Base-by-base conservation (phyloP, 1,140 invertebrate genomes). In the Papilio polytes region DNA sequence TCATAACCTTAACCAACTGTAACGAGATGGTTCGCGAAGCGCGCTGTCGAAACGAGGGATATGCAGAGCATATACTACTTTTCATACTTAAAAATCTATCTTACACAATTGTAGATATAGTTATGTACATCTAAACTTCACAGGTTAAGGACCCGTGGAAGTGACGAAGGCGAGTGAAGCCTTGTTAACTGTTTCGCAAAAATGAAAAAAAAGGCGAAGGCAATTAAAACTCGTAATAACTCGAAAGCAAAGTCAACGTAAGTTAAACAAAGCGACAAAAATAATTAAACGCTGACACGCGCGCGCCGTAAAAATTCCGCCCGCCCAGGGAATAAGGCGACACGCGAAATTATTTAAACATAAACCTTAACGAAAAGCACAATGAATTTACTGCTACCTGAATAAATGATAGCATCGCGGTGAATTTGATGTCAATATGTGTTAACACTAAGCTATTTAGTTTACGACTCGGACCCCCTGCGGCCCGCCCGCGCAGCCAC, bases 391-490 rank as follows among this genome's bases (percentile, higher is more conserved):
- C 91, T 88, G 85, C 89, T 88, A 93, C 90, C 90, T 94, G 92
- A 95, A 95, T 95, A 93, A 94, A 94, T 94, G 92, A 95, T 95
- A 95, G 89, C 90, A 94, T 94, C 91, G 94, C 91, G 94, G 94
- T 93, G 91, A 95, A 95, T 94, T 95, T 95, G 90, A 95, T 95
- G 94, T 95, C 94, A 94, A 94, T 94, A 95, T 95, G 94, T 95
- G 94, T 95, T 95, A 95, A 95, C 94, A 95, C 94, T 95, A 94
- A 95, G 94, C 94, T 95, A 95, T 95, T 95, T 95, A 95, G 92
- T 94, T 95, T 93, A 93, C 91, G 91, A 94, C 90, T 93, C 89
- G 88, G 85, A 88, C 89, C 89, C 90, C 88, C 90, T 87, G 56
- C 88, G 87, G 74, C 88, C 88, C 87, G 70, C 84, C 86, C 86